phyloP scores from a whole-genome alignment of 2,888 invertebrate species.

The Iselma pallidipennis region DNA sequence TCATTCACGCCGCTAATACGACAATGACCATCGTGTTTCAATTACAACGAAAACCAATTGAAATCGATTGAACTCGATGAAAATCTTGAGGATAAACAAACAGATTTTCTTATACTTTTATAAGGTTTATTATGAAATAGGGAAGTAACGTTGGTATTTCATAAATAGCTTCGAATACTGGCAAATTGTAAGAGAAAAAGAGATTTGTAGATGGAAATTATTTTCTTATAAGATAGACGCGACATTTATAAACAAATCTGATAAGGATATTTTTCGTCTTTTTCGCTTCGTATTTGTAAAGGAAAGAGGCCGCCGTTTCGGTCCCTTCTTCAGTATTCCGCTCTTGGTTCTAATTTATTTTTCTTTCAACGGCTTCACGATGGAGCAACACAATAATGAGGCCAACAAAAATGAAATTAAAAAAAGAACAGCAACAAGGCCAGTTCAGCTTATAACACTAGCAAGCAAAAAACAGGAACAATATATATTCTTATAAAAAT shows the following conservation, averaged over 20 bases:
- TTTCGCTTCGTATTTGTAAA: not conserved
- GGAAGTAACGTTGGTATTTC: no score
- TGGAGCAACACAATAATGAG: not conserved
- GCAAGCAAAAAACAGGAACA: no score
- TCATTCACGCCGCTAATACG: not conserved
- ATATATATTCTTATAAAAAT: no score
- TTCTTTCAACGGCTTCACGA: not conserved
- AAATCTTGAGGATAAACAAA: no score
- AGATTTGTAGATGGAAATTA: not conserved
- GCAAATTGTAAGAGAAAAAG: no score
- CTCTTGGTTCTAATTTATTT: conserved; percentile 1
- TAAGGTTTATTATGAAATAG: no score
- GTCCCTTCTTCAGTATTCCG: not conserved
- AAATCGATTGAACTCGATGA: not conserved
- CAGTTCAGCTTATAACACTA: no score
- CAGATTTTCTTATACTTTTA: no score
- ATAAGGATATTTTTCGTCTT: not conserved
- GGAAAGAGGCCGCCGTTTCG: not conserved
- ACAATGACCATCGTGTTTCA: not conserved
- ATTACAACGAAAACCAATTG: not conserved
- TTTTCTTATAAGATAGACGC: not conserved
- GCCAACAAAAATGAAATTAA: not conserved
- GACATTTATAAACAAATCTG: conserved; percentile 3
- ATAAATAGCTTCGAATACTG: no score
- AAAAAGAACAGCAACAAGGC: no score